phyloP scores from a whole-genome alignment of 1,140 invertebrate genomes.

The Halictus rubicundus region DNA sequence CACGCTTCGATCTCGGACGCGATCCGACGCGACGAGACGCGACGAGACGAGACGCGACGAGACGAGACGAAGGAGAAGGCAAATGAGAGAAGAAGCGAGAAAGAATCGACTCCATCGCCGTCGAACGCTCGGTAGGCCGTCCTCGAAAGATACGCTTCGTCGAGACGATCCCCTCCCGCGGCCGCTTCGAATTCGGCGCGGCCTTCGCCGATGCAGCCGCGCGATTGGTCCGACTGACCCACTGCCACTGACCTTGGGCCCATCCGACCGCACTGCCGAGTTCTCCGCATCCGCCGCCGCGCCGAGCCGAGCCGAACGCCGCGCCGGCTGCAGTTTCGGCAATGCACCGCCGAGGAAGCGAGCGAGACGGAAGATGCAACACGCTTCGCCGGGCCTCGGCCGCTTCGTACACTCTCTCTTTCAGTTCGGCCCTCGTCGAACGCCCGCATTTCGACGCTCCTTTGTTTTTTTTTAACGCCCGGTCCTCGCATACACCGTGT shows the following conservation, averaged over 20 bases:
- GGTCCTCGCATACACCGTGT: too few species aligned
- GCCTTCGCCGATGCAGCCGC: slow-evolving; percentile 44
- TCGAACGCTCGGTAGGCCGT: not conserved
- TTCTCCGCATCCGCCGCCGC: not conserved
- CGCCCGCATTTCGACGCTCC: not conserved
- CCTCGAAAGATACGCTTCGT: slow-evolving; percentile 10
- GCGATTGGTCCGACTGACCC: slow-evolving; percentile 74
- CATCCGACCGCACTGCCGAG: slow-evolving; percentile 54
- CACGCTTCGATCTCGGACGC: slow-evolving; percentile 32
- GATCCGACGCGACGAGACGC: too few species aligned
- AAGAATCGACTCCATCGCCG: slow-evolving; percentile 5
- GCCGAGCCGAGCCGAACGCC: slow-evolving; percentile 12
- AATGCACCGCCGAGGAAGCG: slow-evolving; percentile 43
- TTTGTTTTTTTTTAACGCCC: not conserved
- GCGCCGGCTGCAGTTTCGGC: slow-evolving; percentile 65
- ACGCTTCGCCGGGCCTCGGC: not conserved
- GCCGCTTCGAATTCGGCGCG: slow-evolving; percentile 56
- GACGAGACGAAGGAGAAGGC: too few species aligned
- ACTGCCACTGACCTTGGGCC: slow-evolving; percentile 75
- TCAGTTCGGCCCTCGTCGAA: not conserved
- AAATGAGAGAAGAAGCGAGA: not conserved
- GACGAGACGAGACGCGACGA: too few species aligned
- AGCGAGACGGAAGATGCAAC: slow-evolving; percentile 13
- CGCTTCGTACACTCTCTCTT: not conserved
- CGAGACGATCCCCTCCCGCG: slow-evolving; percentile 16